Conservation (phyloP, 2,113 vertebrate genomes). For the Passer domesticus region DNA sequence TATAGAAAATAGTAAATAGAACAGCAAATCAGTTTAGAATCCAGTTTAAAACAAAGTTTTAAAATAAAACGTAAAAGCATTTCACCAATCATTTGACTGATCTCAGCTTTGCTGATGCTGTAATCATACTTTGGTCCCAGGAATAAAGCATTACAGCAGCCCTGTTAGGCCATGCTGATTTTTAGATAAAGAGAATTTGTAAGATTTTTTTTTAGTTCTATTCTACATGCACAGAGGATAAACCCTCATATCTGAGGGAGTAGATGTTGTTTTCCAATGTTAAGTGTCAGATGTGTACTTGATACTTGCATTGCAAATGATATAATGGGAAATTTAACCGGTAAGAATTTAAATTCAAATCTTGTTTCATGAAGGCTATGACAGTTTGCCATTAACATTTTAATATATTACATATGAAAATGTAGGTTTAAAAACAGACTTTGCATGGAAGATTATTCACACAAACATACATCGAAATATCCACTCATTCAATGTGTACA, state of each 20-base stretch:
- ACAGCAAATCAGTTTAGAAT: background rate
- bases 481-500: slow-evolving; percentile 11
- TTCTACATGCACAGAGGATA: background rate
- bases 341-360: slow-evolving; percentile 58
- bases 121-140: background rate
- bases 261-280: slow-evolving; percentile 14
- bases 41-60: background rate
- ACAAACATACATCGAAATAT: background rate
- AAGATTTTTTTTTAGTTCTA: background rate
- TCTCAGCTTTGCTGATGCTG: background rate
- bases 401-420: slow-evolving; percentile 50
- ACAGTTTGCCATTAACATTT: slow-evolving; percentile 47
- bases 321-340: slow-evolving; percentile 52
- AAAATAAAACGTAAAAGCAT: background rate
- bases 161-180: background rate
- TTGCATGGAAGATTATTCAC: slow-evolving; percentile 47
- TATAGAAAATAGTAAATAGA: background rate
- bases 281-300: slow-evolving; percentile 55
- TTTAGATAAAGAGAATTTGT: background rate
- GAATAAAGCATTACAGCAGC: background rate
- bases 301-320: slow-evolving; percentile 64
- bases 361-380: slow-evolving; percentile 31
- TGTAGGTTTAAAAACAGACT: slow-evolving; percentile 38
- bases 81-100: background rate
- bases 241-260: background rate